Percentiles rank a stretch among this genome's conserved stretches.
phyloP scores from a whole-genome alignment of 2,113 vertebrate species.

The Urocolius indicus region DNA sequence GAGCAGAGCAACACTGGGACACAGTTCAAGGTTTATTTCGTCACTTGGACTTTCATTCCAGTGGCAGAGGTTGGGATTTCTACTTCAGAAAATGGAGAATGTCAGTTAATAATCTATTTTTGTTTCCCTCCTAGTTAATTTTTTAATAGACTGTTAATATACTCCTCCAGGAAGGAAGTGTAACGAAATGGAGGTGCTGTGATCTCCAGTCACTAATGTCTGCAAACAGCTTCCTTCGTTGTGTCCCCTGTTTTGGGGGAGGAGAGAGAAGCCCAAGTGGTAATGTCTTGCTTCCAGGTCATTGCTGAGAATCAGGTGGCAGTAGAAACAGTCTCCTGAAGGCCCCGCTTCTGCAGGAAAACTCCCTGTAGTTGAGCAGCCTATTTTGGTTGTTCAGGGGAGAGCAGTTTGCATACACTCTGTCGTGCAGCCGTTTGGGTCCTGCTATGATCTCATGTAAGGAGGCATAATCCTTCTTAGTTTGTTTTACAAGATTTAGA shows the following conservation, averaged over 20 bases:
- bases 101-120: neutral
- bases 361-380: neutral
- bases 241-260: neutral
- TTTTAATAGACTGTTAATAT: neutral
- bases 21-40: constrained; percentile 54
- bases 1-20: neutral
- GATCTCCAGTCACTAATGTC: neutral
- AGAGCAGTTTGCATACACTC: rapidly evolving
- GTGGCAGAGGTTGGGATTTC: neutral
- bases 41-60: constrained; percentile 47
- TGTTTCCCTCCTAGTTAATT: neutral
- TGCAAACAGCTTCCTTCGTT: neutral
- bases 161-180: neutral
- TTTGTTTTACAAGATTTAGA: neutral
- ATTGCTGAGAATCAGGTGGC: neutral
- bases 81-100: neutral
- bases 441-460: neutral
- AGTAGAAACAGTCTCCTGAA: neutral
- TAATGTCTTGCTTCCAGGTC: neutral
- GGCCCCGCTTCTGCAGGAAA: neutral
- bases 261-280: neutral
- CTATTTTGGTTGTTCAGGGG: neutral
- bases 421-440: neutral
- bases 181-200: neutral
- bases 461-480: neutral